Evolutionary conservation across 2,797 vertebrate species (phyloP).

Genomic region (Sebastes kiyomatsui): DNA sequence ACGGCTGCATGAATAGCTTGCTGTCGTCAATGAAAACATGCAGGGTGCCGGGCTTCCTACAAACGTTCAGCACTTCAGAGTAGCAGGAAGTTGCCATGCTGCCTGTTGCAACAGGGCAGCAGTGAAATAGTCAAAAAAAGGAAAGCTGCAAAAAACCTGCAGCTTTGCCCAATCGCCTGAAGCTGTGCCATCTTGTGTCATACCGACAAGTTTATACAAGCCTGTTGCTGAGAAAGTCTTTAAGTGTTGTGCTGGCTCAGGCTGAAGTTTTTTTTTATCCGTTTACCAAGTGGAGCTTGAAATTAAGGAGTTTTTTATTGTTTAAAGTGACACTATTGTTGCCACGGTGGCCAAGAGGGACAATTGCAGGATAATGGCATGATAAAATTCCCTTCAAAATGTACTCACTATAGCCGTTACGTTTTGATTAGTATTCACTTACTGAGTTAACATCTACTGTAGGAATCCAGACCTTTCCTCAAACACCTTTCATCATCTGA

Average conservation of each 20-base stretch:
- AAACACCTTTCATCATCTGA: not conserved
- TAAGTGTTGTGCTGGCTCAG: not conserved
- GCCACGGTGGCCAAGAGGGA: not conserved
- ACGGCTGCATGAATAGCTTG: not conserved
- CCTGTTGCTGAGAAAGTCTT: not conserved
- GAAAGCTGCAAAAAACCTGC: not conserved
- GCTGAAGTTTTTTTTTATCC: not conserved
- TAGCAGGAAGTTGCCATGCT: conserved; percentile 36
- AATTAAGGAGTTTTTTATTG: not conserved
- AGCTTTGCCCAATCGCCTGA: conserved; percentile 3
- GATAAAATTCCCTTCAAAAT: not conserved
- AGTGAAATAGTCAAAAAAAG: not conserved
- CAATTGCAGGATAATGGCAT: not conserved
- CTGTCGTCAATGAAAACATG: not conserved
- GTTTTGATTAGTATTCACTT: not conserved
- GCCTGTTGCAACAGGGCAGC: conserved; percentile 17
- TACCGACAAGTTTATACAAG: conserved; percentile 12
- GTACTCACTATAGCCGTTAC: not conserved
- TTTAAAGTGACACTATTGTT: too few relatives aligned
- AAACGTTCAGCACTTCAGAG: not conserved
- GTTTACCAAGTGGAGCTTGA: not conserved
- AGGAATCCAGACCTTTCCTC: not conserved
- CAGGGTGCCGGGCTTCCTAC: not conserved
- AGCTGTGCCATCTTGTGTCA: conserved; percentile 10
- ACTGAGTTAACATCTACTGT: not conserved